A percentile compares a stretch with the other conserved stretches of the same genome.
phyloP scores from a whole-genome alignment of 2,888 invertebrate species.

The Drosophila quinaria region DNA sequence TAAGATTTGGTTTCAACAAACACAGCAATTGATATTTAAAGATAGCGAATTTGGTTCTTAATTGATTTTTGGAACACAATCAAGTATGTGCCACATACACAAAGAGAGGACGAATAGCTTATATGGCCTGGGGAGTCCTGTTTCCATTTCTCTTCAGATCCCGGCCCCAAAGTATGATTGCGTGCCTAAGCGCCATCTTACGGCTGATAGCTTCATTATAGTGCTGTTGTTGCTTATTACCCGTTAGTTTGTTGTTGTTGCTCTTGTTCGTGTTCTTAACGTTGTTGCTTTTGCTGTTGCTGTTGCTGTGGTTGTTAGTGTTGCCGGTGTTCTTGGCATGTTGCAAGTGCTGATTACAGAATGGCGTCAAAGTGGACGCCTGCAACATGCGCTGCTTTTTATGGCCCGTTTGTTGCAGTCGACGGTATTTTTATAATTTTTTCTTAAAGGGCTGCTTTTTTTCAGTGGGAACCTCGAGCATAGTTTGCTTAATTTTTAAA shows the following conservation, averaged over 20 bases:
- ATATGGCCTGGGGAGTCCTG: constrained; percentile 22
- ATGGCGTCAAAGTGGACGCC: constrained; percentile 60
- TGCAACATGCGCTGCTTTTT: constrained; percentile 64
- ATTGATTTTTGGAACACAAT: constrained; percentile 20
- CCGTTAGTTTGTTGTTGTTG: constrained; percentile 50
- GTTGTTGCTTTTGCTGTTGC: constrained; percentile 14
- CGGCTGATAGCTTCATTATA: constrained; percentile 78
- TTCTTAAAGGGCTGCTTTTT: constrained; percentile 61
- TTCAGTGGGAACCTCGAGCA: constrained; percentile 17
- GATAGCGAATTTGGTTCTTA: background rate
- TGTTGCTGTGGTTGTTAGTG: constrained; percentile 18
- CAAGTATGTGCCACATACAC: constrained; percentile 2
- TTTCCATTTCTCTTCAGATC: constrained; percentile 18
- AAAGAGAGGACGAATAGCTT: background rate
- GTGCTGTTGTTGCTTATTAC: constrained; percentile 73
- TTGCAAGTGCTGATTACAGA: constrained; percentile 72
- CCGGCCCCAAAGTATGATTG: constrained; percentile 73
- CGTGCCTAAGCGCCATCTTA: constrained; percentile 80
- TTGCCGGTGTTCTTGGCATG: constrained; percentile 52
- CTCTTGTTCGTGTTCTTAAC: constrained; percentile 22
- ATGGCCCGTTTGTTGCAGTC: constrained; percentile 48
- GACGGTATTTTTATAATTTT: constrained; percentile 71
- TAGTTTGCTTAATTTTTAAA: constrained; percentile 68
- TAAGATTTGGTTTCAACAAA: background rate
- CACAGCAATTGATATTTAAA: background rate